Evolutionary conservation across 2,888 invertebrate species (phyloP).

Genomic region (Siphonodentalium dalli): DNA sequence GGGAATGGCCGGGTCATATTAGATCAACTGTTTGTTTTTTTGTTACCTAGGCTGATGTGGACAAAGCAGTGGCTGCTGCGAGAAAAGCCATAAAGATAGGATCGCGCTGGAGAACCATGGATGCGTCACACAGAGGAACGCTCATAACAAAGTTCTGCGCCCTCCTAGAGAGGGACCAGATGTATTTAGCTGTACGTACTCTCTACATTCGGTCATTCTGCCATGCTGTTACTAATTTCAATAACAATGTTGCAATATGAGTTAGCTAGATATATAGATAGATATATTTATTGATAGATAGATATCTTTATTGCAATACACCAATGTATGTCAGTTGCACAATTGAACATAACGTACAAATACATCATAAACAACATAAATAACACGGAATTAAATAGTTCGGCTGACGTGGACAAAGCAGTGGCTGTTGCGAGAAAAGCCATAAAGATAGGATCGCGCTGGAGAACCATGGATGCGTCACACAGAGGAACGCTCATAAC

Average conservation of each 20-base stretch:
- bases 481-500: conserved; percentile 46
- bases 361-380: too few species aligned
- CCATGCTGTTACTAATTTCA: too few species aligned
- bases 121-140: conserved; percentile 51
- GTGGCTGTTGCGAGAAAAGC: conserved; percentile 55
- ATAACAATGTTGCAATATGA: too few species aligned
- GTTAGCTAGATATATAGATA: too few species aligned
- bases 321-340: too few species aligned
- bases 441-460: conserved; percentile 47
- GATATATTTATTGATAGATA: too few species aligned
- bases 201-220: too few species aligned
- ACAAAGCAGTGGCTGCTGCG: conserved; percentile 57
- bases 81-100: conserved; percentile 47
- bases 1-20: too few species aligned
- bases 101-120: conserved; percentile 72
- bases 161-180: conserved; percentile 41
- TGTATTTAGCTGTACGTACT: conserved; percentile 44
- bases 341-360: too few species aligned
- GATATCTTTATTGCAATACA: too few species aligned
- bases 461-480: conserved; percentile 72
- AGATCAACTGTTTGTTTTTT: background rate
- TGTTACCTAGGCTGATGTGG: conserved; percentile 53
- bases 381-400: too few species aligned
- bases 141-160: conserved; percentile 47
- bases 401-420: conserved; percentile 56